Base-by-base conservation (phyloP, 2,113 vertebrate genomes). In the Thryonomys swinderianus region DNA sequence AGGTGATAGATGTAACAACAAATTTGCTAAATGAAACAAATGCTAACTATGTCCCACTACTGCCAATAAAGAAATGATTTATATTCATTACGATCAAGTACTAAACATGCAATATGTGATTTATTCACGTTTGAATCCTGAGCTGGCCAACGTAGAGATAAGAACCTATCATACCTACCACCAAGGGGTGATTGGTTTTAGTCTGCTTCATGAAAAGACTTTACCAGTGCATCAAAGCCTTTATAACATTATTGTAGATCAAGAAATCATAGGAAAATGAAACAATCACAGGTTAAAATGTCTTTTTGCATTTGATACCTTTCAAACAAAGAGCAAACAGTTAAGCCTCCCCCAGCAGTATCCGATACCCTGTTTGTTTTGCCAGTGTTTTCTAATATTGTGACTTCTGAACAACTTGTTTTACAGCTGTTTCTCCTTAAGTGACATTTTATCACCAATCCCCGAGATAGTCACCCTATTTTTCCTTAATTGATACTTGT, bases 11-110 rank as follows among this genome's bases (percentile, higher is more conserved):
- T 62, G 57, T 32, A 93, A 71, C 42, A 91, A 91, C 51, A 91
- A 91, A 93, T 93, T 73, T 94, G 42, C 62, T 94, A 94, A 88
- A 94, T 95, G 92, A 93, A 94, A 85, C 95, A 96, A 97, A 94
- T 89, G 64, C 69, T 69, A 89, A 51, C 74, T 64, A 37, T 94
- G 78, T 83, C 91, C 88, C 74, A 93, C 83, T 64, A 57, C 40
- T 78, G 81, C 95, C 71, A 87, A 55, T 97, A 89, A 84, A 30
- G 73, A 76, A n/a, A 69, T 91, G 64, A 93, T 64, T 84, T 78
- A 40, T 76, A 30, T 76, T 97, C 88, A 92, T 97, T 93, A 93
- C 76, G 42, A 45, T 67, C 2, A 18, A 91, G 40, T 69, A 89
- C 57, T 91, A 96, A 92, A 96, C 95, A 86, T 57, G 21, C 86